A percentile compares a stretch with the other conserved stretches of the same genome.
Conservation (phyloP, 1,140 invertebrate species). For the Drosophila tropicalis region DNA sequence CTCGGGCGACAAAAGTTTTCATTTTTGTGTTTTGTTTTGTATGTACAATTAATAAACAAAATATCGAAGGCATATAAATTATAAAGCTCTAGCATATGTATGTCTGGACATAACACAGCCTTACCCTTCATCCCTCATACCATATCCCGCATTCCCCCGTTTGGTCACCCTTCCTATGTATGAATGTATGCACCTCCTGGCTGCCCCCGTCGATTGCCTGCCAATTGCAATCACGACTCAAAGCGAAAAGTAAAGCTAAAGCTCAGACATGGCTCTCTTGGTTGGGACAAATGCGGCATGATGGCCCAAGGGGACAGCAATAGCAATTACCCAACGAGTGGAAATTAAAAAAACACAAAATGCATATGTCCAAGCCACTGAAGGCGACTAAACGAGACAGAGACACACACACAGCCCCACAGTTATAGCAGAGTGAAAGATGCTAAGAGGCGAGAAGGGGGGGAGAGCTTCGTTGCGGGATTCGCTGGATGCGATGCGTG, state of each 20-base stretch:
- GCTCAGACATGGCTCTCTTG: conserved; percentile 61
- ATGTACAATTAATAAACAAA: conserved; percentile 75
- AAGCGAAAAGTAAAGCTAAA: conserved; percentile 43
- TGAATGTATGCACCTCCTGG: not conserved
- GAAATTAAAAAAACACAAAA: conserved; percentile 48
- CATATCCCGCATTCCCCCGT: not conserved
- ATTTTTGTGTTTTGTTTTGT: conserved; percentile 34
- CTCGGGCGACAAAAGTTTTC: conserved; percentile 26
- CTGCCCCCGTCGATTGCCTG: conserved; percentile 30
- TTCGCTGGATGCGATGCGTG: conserved; percentile 38
- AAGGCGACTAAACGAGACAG: conserved; percentile 10
- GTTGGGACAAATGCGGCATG: conserved; percentile 77
- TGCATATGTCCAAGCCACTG: conserved; percentile 32
- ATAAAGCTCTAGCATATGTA: conserved; percentile 75
- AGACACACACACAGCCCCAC: conserved; percentile 27
- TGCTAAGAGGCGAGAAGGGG: not conserved
- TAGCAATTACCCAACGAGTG: conserved; percentile 71
- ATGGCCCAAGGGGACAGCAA: conserved; percentile 72
- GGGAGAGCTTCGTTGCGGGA: not conserved
- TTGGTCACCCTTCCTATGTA: not conserved
- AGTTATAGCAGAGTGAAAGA: conserved; percentile 42
- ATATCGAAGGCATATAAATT: conserved; percentile 71
- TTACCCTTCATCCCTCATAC: conserved; percentile 13
- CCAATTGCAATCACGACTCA: conserved; percentile 76
- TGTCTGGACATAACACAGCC: conserved; percentile 38